These are phyloP conservation scores for Andrena haemorrhoa DNA, from an alignment of 2,888 invertebrate genomes.

Conservation along the genomic window DNA sequence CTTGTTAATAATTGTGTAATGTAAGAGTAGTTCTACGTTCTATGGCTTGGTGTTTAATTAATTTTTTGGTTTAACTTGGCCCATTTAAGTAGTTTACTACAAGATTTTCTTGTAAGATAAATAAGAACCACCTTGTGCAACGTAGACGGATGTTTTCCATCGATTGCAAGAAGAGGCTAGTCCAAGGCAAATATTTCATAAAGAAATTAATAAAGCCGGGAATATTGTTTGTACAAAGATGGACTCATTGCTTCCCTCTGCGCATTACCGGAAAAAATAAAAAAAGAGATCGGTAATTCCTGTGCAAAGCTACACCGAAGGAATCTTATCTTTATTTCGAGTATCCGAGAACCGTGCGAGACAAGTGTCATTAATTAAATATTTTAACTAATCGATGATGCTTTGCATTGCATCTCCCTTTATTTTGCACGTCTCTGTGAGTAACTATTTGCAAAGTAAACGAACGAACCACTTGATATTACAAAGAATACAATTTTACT, in stretches of 20 bases:
- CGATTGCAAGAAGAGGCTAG: not conserved
- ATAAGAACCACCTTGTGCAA: not conserved
- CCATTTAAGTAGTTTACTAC: too few species aligned
- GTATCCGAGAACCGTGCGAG: conserved; percentile 16
- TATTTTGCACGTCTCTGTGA: not conserved
- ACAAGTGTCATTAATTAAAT: conserved; percentile 49
- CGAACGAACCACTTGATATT: not conserved
- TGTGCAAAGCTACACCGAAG: conserved; percentile 7
- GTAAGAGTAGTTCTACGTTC: too few species aligned
- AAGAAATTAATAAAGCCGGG: not conserved
- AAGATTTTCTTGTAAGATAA: too few species aligned
- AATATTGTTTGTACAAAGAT: conserved; percentile 13
- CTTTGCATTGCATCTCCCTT: not conserved
- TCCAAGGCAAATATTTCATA: conserved; percentile 21
- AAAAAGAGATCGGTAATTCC: conserved; percentile 9
- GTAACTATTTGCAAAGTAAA: not conserved
- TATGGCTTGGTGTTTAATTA: too few species aligned
- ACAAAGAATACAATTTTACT: too few species aligned
- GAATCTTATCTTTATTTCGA: conserved; percentile 44
- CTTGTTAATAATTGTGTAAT: too few species aligned
- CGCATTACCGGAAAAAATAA: conserved; percentile 5
- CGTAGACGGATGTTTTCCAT: not conserved
- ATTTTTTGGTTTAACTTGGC: too few species aligned
- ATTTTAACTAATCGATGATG: conserved; percentile 33
- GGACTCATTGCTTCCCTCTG: conserved; percentile 13